Percentiles rank a stretch among this genome's conserved stretches.
phyloP scores from a whole-genome alignment of 2,797 vertebrate species.

The Bradypodion pumilum region DNA sequence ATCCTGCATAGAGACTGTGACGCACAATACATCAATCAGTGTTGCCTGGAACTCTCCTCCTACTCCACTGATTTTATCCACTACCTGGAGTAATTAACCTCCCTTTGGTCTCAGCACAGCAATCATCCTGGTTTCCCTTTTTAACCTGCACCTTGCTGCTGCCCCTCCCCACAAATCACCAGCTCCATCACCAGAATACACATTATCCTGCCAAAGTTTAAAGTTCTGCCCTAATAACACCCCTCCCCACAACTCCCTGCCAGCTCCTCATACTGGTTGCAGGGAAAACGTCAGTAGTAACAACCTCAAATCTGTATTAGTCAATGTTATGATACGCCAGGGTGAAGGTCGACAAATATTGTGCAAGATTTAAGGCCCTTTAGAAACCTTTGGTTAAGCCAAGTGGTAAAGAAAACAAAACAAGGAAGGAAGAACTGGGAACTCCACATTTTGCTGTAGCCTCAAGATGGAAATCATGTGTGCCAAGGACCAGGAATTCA shows the following conservation, averaged over 20 bases:
- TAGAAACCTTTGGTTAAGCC: too few relatives aligned
- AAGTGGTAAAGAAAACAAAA: not conserved
- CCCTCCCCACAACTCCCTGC: not conserved
- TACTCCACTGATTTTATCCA: not conserved
- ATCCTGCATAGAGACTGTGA: not conserved
- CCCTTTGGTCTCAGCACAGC: not conserved
- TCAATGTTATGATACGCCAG: too few relatives aligned
- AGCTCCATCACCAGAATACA: not conserved
- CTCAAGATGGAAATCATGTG: not conserved
- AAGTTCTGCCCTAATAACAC: not conserved
- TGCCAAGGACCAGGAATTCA: too few relatives aligned
- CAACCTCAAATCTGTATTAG: too few relatives aligned
- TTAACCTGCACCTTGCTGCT: not conserved
- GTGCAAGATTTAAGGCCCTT: too few relatives aligned
- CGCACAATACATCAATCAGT: not conserved
- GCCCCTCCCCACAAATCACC: too few relatives aligned
- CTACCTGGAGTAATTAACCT: not conserved
- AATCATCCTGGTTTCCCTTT: not conserved
- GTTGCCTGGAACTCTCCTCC: not conserved
- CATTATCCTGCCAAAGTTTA: not conserved
- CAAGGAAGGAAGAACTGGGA: too few relatives aligned
- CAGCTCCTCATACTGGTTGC: not conserved
- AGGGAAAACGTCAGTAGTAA: too few relatives aligned
- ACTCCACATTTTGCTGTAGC: not conserved
- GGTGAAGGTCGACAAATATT: too few relatives aligned